A percentile compares a stretch with the other conserved stretches of the same genome.
These are phyloP conservation scores for Procavia capensis DNA, from an alignment of 2,113 vertebrate species.

Conservation along the genomic window DNA sequence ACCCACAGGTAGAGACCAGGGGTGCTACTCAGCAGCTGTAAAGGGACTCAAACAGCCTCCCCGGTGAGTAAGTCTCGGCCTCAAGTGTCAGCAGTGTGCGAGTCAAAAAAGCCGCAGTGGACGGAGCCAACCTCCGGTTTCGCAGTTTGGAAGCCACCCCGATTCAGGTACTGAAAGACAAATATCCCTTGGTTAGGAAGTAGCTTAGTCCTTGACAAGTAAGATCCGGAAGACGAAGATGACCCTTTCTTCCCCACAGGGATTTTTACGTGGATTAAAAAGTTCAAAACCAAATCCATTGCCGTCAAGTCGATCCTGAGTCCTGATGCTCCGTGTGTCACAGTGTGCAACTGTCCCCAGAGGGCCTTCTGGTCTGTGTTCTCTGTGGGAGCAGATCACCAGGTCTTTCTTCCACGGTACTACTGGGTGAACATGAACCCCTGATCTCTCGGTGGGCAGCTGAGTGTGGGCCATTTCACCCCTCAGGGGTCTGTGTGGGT, in stretches of 20 bases:
- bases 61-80: background rate
- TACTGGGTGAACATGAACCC: background rate
- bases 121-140: background rate
- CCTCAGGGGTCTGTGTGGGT: background rate
- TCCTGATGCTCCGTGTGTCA: background rate
- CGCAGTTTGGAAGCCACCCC: background rate
- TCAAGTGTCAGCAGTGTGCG: rapidly evolving
- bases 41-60: no score
- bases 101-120: background rate
- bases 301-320: no score
- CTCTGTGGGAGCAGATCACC: background rate
- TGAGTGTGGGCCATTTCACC: background rate
- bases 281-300: background rate
- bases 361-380: background rate
- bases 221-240: background rate
- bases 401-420: background rate
- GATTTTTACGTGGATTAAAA: background rate
- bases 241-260: background rate
- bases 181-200: background rate
- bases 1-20: background rate
- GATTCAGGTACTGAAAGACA: background rate
- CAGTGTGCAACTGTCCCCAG: background rate
- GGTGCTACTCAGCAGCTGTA: background rate
- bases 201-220: background rate
- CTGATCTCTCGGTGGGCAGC: background rate